Conservation (phyloP, 2,797 vertebrate species). For the Tachyglossus aculeatus region DNA sequence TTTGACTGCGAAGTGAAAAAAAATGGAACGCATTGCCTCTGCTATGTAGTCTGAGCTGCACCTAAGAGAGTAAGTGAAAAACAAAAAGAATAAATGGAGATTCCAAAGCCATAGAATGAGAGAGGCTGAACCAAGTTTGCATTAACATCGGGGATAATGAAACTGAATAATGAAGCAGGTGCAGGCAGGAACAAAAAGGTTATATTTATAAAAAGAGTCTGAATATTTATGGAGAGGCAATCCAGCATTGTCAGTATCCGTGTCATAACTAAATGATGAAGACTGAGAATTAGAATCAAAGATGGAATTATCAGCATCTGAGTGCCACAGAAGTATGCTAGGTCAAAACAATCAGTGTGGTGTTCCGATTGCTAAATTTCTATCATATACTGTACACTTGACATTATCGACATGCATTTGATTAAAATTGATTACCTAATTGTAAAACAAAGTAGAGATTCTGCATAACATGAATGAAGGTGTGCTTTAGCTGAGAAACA, state of each 20-base stretch:
- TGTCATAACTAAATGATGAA: neutral
- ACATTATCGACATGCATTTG: neutral
- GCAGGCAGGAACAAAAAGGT: neutral
- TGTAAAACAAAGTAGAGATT: neutral
- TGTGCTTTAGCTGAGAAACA: neutral
- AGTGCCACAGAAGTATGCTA: neutral
- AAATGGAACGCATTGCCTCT: too few relatives aligned
- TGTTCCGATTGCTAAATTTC: neutral
- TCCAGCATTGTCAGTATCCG: neutral
- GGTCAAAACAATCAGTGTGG: neutral
- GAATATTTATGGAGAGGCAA: neutral
- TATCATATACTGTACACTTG: neutral
- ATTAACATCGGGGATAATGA: neutral
- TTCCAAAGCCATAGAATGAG: too few relatives aligned
- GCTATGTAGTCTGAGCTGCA: too few relatives aligned
- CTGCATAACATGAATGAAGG: neutral
- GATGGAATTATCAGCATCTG: neutral
- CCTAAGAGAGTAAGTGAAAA: too few relatives aligned
- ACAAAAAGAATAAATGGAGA: too few relatives aligned
- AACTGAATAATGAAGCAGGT: neutral
- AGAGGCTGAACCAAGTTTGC: neutral
- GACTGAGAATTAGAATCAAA: neutral
- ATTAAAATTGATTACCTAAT: neutral
- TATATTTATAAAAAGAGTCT: neutral
- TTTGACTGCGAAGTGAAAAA: too few relatives aligned